phyloP scores from a whole-genome alignment of 1,140 invertebrate genomes.

The Diabrotica virgifera region DNA sequence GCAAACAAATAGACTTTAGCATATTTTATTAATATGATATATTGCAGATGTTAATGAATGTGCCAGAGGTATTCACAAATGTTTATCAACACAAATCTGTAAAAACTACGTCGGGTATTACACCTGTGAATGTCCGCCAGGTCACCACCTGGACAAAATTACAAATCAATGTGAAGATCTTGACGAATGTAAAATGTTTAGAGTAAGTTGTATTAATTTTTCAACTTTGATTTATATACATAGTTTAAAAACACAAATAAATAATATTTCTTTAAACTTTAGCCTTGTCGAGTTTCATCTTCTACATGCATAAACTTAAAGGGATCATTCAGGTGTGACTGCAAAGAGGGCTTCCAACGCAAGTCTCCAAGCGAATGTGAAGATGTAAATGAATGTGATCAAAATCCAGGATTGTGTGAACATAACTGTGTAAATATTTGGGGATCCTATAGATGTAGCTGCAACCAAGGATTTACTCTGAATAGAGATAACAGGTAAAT shows the following conservation, averaged over 20 bases:
- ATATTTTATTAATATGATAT: background rate
- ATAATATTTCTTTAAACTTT: constrained; percentile 22
- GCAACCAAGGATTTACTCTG: constrained; percentile 69
- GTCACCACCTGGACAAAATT: constrained; percentile 53
- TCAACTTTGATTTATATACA: too few species aligned
- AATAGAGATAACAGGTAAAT: constrained; percentile 66
- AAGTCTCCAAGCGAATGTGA: constrained; percentile 54
- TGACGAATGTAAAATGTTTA: constrained; percentile 70
- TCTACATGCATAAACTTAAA: constrained; percentile 73
- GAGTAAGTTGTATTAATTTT: constrained; percentile 42
- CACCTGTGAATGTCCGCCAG: constrained; percentile 69
- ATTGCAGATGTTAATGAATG: constrained; percentile 69
- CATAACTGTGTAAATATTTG: constrained; percentile 82
- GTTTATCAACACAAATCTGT: constrained; percentile 67
- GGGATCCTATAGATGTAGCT: constrained; percentile 78
- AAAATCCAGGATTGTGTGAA: constrained; percentile 66
- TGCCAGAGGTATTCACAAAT: constrained; percentile 61
- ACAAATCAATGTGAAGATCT: constrained; percentile 83
- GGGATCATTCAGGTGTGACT: constrained; percentile 80
- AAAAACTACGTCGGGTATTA: constrained; percentile 73
- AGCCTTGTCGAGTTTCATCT: constrained; percentile 56
- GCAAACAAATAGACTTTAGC: too few species aligned
- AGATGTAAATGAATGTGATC: constrained; percentile 66
- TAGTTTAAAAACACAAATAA: too few species aligned
- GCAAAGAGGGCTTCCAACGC: constrained; percentile 70